Conservation (phyloP, 2,113 vertebrate genomes). For the Malurus elegans region DNA sequence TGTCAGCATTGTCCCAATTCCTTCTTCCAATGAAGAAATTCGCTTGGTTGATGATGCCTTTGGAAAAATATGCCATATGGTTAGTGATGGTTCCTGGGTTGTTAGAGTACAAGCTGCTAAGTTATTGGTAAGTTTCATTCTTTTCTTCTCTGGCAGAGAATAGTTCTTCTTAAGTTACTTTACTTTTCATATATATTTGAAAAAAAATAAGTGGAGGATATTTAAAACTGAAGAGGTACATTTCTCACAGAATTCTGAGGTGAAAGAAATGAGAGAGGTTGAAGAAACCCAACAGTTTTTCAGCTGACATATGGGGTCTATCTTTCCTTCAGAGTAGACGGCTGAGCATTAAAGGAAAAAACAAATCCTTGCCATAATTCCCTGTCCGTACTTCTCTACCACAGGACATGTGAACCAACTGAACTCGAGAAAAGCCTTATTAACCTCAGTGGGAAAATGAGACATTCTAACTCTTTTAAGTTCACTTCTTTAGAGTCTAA, state of each 20-base stretch:
- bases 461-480: not conserved
- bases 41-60: slow-evolving; percentile 94
- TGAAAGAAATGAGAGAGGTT: not conserved
- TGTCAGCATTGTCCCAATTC: slow-evolving; percentile 92
- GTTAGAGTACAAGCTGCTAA: slow-evolving; percentile 95
- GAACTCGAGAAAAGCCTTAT: not conserved
- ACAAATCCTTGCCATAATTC: not conserved
- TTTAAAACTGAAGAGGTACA: not conserved
- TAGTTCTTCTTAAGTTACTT: not conserved
- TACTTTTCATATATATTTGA: not conserved
- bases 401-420: not conserved
- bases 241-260: not conserved
- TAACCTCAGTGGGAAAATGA: not conserved
- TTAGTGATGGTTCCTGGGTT: slow-evolving; percentile 96
- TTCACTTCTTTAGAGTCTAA: not conserved
- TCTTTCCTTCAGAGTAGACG: not conserved
- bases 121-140: slow-evolving; percentile 81
- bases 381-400: not conserved
- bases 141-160: not conserved
- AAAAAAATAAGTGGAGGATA: not conserved
- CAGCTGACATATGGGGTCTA: not conserved
- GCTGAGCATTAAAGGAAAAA: not conserved
- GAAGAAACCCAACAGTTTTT: not conserved
- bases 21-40: slow-evolving; percentile 97
- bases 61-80: slow-evolving; percentile 97